Base-by-base conservation (phyloP, 1,140 invertebrate genomes). In the Drosophila gunungcola region DNA sequence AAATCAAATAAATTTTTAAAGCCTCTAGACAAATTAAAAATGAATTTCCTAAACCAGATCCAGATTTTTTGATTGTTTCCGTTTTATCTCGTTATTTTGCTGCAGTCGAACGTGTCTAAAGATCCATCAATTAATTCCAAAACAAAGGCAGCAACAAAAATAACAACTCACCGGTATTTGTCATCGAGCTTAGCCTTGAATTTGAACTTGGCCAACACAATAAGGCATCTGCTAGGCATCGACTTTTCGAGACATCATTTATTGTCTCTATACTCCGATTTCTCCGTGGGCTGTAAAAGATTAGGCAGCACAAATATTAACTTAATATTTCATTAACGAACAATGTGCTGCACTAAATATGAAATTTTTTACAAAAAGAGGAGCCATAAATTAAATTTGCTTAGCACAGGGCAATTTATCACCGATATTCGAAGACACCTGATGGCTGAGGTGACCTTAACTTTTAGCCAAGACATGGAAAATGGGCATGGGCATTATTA, bases 191-290 rank as follows among this genome's bases (percentile, higher is more conserved):
- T 89, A 88, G 83, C 83, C 84, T 88, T 89, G 84, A 88, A 83
- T 88, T 88, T 88, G 84, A 88, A 88, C 84, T 88, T 88, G 84
- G 61, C 73, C 74, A 80, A 83, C 65, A 57, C 75, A 88, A 73
- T 78, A 65, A 63, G 77, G 63, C 74, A 21, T 21, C 62, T 53
- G 48, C 56, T 76, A 63, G 64, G 64, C 63, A 73, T 54, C 69
- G 67, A 58, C 36, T 63, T 48, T 80, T 63, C 29, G 68, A 76
- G 51, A 54, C 57, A 77, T 67, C 60, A 53, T 74, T 39, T 76
- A 67, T 65, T 54, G 74, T 60, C 79, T 56, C 27, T 45, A 4
- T 49, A 36, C 41, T 39, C 32, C 36, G 32, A 16, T 43, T 21
- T 29, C 51, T 48, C 62, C 41, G 79, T 78, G 75, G 82, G 83